These are phyloP conservation scores for Coccyzus lansbergi DNA, from an alignment of 2,797 vertebrate species.

Conservation along the genomic window DNA sequence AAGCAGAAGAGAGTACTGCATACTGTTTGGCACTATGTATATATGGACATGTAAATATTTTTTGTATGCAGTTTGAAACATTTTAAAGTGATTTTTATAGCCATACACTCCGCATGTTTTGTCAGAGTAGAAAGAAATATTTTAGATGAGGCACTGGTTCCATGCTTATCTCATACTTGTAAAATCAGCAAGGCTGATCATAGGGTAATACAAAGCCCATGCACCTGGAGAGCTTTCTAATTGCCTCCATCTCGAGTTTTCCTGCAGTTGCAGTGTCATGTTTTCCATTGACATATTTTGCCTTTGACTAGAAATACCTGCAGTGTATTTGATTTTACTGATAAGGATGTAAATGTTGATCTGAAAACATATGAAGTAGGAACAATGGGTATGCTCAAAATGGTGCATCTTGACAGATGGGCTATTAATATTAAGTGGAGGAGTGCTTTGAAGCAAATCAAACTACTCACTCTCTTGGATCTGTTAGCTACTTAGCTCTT, in stretches of 20 bases:
- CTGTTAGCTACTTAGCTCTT: not conserved
- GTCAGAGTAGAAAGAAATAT: not conserved
- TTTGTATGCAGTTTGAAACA: not conserved
- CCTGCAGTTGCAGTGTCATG: not conserved
- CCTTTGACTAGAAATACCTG: not conserved
- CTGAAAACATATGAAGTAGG: not conserved
- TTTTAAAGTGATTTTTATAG: not conserved
- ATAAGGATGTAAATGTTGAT: not conserved
- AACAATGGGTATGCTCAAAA: not conserved
- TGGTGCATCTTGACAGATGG: not conserved
- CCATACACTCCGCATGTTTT: not conserved
- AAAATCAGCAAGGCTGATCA: not conserved
- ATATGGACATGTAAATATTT: conserved; percentile 23
- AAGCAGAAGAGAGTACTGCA: not conserved
- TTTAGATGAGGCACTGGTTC: not conserved
- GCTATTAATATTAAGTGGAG: not conserved
- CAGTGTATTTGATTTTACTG: not conserved
- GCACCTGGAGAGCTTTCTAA: not conserved
- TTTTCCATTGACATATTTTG: not conserved
- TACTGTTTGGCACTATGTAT: not conserved
- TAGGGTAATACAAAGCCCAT: not conserved
- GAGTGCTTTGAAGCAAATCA: not conserved
- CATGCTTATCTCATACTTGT: not conserved
- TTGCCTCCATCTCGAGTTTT: not conserved
- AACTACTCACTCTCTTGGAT: not conserved